Evolutionary conservation across 2,888 invertebrate species (phyloP), one percentile per base, ranked within the genome.

Genomic region (Chorisops tibialis): DNA sequence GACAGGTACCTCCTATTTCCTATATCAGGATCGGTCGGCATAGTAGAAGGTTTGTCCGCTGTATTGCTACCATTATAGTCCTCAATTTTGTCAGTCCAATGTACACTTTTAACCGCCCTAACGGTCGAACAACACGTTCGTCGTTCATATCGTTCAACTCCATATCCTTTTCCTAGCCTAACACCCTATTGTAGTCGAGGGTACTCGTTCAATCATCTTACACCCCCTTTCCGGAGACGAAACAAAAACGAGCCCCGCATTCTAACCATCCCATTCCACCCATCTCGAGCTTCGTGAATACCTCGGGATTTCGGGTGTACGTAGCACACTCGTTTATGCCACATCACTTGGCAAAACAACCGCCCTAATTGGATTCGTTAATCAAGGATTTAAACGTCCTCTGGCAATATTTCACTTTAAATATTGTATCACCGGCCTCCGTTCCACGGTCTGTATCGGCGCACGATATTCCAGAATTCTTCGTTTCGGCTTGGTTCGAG

Each of bases 341-440:
- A 66, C 67, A 66, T 68, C 68, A 66, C 59, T 62, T 68, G 67
- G 66, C 66, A 67, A 68, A 69, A 69, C 69, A 69, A 69, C 68
- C 67, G 67, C 68, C 68, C 68, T 69, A 69, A 69, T 69, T 70
- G 69, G 69, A 70, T 70, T 70, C 69, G 69, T 70, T 70, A 68
- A 70, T 70, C 69, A 70, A 69, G 69, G 68, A 69, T 69, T 69
- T 69, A 69, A 69, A 67, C 69, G 67, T 69, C 68, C 69, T 68
- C 67, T 67, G 68, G 68, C 68, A 67, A 68, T 69, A 67, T 69
- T 67, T 67, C 64, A 66, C 67, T 49, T 30, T 49, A 24, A 49
- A 22, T 49, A 49, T 49, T 49, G n/a, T 49, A 30, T 49, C 24
- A 12, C 24, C n/a, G 2, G 47, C 12, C 19, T 4, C 19, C 11